Evolutionary conservation across 92 coral and sea anemone species (phyloP), one percentile per base, ranked within the genome.

Genomic region (Actinostola sp.): DNA sequence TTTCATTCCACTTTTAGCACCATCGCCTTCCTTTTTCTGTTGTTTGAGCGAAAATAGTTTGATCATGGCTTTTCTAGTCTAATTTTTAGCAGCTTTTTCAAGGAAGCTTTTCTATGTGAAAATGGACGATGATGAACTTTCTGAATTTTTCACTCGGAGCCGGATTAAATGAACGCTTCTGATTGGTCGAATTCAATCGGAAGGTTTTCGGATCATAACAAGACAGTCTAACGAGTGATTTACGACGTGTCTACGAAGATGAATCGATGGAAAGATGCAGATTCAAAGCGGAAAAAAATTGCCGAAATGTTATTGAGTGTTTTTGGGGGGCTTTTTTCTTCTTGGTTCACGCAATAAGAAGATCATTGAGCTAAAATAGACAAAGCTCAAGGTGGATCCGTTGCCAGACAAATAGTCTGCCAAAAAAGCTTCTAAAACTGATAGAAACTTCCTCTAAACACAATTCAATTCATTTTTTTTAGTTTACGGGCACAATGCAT

Each of bases 11-110:
- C 86, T 86, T 76, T 86, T 94, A 35, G 98, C 87, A 51, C 97
- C 91, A 61, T 94, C 98, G 42, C 98, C 98, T 70, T 94, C 98
- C 66, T 94, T 94, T 81, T 94, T 94, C 67, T 94, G 98, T 82
- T 94, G 95, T 71, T 94, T 94, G 32, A 94, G 86, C 46, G 95
- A 85, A 71, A 94, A 94, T 70, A 94, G 89, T 78, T 86, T 94
- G 80, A 94, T 94, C 98, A 94, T 94, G 92, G 85, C 97, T 71
- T 59, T 61, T 66, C 53, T 59, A 74, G 55, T 50, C 69, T 67
- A 70, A 75, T 66, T 48, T 64, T 73, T 42, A 72, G 62, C 66
- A 57, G 38, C 19, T 20, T 82, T 15, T 48, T 48, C 71, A 61
- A 38, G 17, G 70, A 71, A 81, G 77, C 70, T 61, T 49, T 56